phyloP scores from a whole-genome alignment of 2,113 vertebrate genomes.

The Vulpes lagopus region DNA sequence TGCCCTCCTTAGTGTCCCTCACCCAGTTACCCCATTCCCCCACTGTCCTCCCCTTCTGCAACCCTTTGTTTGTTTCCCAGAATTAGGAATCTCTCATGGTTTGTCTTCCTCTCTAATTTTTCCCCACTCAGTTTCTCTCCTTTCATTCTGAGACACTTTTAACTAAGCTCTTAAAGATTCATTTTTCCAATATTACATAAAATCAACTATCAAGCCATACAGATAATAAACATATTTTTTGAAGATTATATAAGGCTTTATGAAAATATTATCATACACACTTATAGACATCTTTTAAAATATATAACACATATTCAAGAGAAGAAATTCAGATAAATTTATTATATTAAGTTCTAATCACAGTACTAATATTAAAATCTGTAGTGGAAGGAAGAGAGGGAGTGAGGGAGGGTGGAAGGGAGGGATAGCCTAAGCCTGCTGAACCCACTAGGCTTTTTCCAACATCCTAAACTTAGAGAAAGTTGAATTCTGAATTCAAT shows the following conservation, averaged over 20 bases:
- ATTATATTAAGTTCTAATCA: neutral
- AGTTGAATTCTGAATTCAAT: neutral
- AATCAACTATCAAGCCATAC: slow-evolving; percentile 1
- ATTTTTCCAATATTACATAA: slow-evolving; percentile 49
- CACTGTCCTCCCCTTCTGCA: no score
- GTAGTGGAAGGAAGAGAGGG: neutral
- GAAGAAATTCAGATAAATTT: slow-evolving; percentile 30
- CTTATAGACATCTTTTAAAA: slow-evolving; percentile 32
- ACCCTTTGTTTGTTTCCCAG: no score
- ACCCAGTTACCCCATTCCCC: no score
- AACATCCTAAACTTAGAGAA: neutral
- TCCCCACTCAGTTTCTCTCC: no score
- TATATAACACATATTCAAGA: neutral
- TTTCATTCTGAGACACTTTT: neutral
- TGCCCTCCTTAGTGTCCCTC: no score
- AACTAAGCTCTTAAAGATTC: slow-evolving; percentile 5
- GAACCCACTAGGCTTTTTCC: neutral
- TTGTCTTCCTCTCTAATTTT: no score
- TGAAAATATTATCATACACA: slow-evolving; percentile 54
- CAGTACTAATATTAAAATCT: slow-evolving; percentile 26
- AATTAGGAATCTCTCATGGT: no score
- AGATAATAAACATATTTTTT: slow-evolving; percentile 34
- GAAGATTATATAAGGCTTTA: neutral
- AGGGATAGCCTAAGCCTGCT: neutral
- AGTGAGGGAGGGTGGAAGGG: neutral